Evolutionary conservation across 2,888 invertebrate genomes (phyloP), one percentile per base, ranked within the genome.

Genomic region (Dryobotodes eremita): DNA sequence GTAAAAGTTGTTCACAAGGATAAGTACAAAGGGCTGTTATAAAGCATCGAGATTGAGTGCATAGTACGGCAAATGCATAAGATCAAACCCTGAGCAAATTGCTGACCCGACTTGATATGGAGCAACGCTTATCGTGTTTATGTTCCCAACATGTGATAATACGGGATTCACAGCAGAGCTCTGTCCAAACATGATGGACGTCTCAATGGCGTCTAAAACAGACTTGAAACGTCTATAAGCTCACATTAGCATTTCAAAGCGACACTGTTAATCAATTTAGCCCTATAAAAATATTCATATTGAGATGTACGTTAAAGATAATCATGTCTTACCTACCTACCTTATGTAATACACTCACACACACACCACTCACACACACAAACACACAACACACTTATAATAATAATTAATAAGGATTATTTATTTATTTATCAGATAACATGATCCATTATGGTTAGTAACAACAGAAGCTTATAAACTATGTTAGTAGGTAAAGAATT

Each of bases 121-220:
- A 53, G 23, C 20, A 48, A 42, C 23, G 64, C 59, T 55, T 72
- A 46, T 71, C 17, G 26, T 84, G 77, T 84, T 81, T 77, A 57
- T 46, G 4, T 64, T 65, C 23, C 26, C 20, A 71, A 75, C 50
- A 57, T 75, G 65, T 69, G 36, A 71, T 66, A 62, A 71, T 75
- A 72, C 71, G 57, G 71, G 65, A 77, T 69, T 71, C 53, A 46
- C 26, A 55, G 42, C 65, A 65, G 46, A 61, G 57, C 31, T 69
- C 85, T 84, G 85, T 75, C 75, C 68, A 85, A 85, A 84, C 75
- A 84, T 26, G 84, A 84, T 85, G 59, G 62, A 70, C 62, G 36
- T 36, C 17, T 61, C 50, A 74, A 77, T 83, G 77, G 57, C 53
- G 48, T 3, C 64, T 71, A n/a, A 73, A 80, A 61, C 71, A 61